Conservation (phyloP, 2,888 invertebrate species). For the Elysia crispata region DNA sequence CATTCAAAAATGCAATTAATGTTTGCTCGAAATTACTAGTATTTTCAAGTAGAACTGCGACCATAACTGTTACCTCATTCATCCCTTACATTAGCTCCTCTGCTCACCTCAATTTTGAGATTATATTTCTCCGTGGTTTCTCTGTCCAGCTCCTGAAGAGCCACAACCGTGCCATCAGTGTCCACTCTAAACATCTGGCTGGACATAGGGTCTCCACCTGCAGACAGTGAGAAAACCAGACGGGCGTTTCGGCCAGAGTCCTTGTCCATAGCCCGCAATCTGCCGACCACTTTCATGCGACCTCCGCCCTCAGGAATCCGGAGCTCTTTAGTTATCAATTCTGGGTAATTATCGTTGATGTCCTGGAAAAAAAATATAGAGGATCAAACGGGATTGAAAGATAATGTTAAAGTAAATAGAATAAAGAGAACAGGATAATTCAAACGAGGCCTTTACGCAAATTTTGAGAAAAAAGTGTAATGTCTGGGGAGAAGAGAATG, state of each 20-base stretch:
- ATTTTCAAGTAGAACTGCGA: too few relatives aligned
- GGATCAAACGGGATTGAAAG: neutral
- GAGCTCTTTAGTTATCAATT: slow-evolving; percentile 80
- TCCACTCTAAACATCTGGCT: slow-evolving; percentile 88
- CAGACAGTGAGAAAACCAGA: slow-evolving; percentile 82
- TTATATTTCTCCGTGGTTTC: slow-evolving; percentile 91
- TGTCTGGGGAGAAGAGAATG: neutral
- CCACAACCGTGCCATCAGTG: slow-evolving; percentile 87
- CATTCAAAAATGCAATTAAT: too few relatives aligned
- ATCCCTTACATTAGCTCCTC: too few relatives aligned
- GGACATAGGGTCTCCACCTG: slow-evolving; percentile 82
- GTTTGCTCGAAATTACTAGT: too few relatives aligned
- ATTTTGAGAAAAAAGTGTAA: too few relatives aligned
- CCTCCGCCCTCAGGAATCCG: slow-evolving; percentile 89
- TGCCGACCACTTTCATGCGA: slow-evolving; percentile 91
- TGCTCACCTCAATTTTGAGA: slow-evolving; percentile 84
- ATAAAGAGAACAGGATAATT: too few relatives aligned
- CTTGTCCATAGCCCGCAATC: slow-evolving; percentile 92
- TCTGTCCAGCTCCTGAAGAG: slow-evolving; percentile 88
- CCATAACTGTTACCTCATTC: too few relatives aligned
- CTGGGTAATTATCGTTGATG: slow-evolving; percentile 71
- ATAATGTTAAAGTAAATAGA: too few relatives aligned
- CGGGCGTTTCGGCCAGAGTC: slow-evolving; percentile 94
- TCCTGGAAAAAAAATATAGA: slow-evolving; percentile 53
- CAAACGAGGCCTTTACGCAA: too few relatives aligned